A percentile compares a stretch with the other conserved stretches of the same genome.
These are phyloP conservation scores for Acrobasis repandana DNA, from an alignment of 2,888 invertebrate genomes.

Conservation along the genomic window DNA sequence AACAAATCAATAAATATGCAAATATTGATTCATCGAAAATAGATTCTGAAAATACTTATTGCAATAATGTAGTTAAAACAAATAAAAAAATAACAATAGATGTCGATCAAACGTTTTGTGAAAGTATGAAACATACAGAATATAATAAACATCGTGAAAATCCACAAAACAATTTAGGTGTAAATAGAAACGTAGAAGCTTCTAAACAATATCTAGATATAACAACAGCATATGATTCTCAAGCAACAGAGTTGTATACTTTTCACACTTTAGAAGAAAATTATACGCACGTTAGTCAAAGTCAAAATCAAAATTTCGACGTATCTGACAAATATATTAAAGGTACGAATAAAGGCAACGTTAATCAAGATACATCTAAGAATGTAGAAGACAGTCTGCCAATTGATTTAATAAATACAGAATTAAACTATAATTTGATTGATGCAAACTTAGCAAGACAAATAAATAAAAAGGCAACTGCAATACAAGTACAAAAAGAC, in stretches of 20 bases:
- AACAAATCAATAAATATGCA: no score
- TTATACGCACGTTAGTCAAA: constrained; percentile 51
- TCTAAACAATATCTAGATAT: constrained; percentile 13
- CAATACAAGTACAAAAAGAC: background rate
- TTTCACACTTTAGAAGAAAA: constrained; percentile 41
- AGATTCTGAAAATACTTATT: background rate
- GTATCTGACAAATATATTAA: constrained; percentile 43
- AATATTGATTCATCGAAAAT: no score
- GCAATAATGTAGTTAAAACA: background rate
- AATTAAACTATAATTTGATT: background rate
- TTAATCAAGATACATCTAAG: background rate
- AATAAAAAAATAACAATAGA: background rate
- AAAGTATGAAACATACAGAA: background rate
- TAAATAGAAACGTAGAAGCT: background rate
- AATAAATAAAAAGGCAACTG: background rate
- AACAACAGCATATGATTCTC: constrained; percentile 34
- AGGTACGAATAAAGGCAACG: constrained; percentile 2
- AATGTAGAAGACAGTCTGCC: background rate
- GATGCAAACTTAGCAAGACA: background rate
- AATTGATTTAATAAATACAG: background rate
- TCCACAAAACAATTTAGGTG: background rate
- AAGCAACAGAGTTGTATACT: constrained; percentile 41
- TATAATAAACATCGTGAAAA: background rate
- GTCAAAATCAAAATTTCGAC: constrained; percentile 41
- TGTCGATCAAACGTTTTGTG: background rate